These are phyloP conservation scores for Metalampra italica DNA, from an alignment of 2,888 invertebrate genomes.

Conservation along the genomic window DNA sequence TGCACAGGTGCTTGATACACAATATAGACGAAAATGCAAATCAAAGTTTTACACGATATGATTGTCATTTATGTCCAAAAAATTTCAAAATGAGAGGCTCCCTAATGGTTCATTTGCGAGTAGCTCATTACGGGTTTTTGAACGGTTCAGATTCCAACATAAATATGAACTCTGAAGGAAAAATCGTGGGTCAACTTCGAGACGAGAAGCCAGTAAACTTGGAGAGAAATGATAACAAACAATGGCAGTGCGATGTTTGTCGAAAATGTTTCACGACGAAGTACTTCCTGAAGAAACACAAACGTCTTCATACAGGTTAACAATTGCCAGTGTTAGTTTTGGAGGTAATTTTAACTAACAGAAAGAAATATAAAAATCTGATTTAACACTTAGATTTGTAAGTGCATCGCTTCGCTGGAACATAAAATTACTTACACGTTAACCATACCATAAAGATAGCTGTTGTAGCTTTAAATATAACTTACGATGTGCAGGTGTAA, in stretches of 20 bases:
- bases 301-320: constrained; percentile 89
- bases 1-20: constrained; percentile 87
- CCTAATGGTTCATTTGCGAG: constrained; percentile 88
- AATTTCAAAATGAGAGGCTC: constrained; percentile 90
- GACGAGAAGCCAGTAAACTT: constrained; percentile 35
- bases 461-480: neutral
- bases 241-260: constrained; percentile 92
- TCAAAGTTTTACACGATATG: constrained; percentile 69
- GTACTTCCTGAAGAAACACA: constrained; percentile 93
- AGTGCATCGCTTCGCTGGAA: neutral
- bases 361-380: constrained; percentile 2
- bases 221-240: constrained; percentile 81
- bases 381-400: neutral
- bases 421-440: neutral
- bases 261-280: constrained; percentile 92
- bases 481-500: neutral
- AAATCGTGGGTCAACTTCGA: constrained; percentile 19
- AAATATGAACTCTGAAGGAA: constrained; percentile 25
- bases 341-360: constrained; percentile 68
- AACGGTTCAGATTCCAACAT: constrained; percentile 20
- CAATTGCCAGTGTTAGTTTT: constrained; percentile 62
- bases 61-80: constrained; percentile 88
- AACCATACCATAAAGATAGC: neutral
- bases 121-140: constrained; percentile 84
- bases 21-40: constrained; percentile 58